phyloP scores from a whole-genome alignment of 1,140 invertebrate genomes.

The Bemisia tabaci region DNA sequence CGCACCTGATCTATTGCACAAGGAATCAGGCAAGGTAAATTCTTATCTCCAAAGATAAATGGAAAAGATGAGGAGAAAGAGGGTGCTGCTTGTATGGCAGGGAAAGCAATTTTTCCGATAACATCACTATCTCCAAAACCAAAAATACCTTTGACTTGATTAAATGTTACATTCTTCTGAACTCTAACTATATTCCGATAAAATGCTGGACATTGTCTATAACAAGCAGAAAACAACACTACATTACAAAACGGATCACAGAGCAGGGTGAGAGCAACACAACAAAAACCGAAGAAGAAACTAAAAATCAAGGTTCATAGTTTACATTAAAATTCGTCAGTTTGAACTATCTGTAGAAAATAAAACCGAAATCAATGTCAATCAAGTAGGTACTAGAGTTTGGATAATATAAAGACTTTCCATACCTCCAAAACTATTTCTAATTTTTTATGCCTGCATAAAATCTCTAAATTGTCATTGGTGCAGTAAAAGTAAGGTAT shows the following conservation, averaged over 20 bases:
- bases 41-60: constrained; percentile 69
- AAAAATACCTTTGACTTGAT: constrained; percentile 93
- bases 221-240: constrained; percentile 19
- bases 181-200: constrained; percentile 86
- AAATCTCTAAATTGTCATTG: not conserved
- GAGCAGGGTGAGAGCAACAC: no score
- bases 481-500: not conserved
- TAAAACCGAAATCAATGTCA: no score
- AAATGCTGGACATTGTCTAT: constrained; percentile 69
- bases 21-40: constrained; percentile 80
- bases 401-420: no score
- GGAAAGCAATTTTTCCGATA: constrained; percentile 95
- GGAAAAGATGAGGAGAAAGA: constrained; percentile 92
- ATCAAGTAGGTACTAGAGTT: no score
- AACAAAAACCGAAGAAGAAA: no score
- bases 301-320: no score
- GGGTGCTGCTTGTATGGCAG: constrained; percentile 91
- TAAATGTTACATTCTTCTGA: constrained; percentile 88
- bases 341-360: no score
- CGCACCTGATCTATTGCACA: constrained; percentile 94
- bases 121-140: constrained; percentile 92
- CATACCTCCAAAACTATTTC: no score
- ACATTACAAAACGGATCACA: no score
- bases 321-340: no score
- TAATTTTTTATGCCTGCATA: not conserved